A percentile compares a stretch with the other conserved stretches of the same genome.
These are phyloP conservation scores for Atrina japonica DNA, from an alignment of 2,888 invertebrate genomes.

Conservation along the genomic window DNA sequence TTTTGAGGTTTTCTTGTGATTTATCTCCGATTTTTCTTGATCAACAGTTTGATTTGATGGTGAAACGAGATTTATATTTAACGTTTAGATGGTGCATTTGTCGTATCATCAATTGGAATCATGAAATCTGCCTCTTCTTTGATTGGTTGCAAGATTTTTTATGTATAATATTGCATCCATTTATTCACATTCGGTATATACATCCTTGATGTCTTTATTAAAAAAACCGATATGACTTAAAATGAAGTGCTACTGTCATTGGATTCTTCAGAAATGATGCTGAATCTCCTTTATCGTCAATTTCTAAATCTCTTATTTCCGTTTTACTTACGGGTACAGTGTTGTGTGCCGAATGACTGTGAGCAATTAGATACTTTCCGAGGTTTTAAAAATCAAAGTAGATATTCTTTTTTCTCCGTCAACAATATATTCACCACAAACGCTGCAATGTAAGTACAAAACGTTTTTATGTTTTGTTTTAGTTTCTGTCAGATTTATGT, in stretches of 20 bases:
- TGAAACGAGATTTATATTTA: conserved; percentile 8
- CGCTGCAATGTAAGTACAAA: conserved; percentile 22
- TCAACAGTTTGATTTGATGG: conserved; percentile 31
- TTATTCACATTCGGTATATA: conserved; percentile 51
- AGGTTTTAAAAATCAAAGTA: no score
- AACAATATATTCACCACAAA: conserved; percentile 24
- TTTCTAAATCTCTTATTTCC: conserved; percentile 21
- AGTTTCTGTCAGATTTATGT: no score
- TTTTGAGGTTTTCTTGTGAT: no score
- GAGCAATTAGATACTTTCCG: no score
- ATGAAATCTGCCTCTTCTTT: conserved; percentile 5
- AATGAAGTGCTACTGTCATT: conserved; percentile 34
- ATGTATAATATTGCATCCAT: conserved; percentile 41
- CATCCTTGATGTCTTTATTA: conserved; percentile 36
- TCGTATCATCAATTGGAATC: conserved; percentile 14
- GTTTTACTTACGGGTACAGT: conserved; percentile 28
- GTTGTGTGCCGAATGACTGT: conserved; percentile 8
- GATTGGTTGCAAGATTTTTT: background rate
- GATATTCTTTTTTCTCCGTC: conserved; percentile 22
- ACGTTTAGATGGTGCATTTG: no score
- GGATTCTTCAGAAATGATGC: conserved; percentile 29
- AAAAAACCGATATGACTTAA: conserved; percentile 30
- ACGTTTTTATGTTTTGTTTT: no score
- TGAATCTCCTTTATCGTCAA: conserved; percentile 21
- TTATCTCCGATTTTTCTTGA: conserved; percentile 12